Conservation (phyloP, 2,888 invertebrate species). For the Eupithecia inturbata region DNA sequence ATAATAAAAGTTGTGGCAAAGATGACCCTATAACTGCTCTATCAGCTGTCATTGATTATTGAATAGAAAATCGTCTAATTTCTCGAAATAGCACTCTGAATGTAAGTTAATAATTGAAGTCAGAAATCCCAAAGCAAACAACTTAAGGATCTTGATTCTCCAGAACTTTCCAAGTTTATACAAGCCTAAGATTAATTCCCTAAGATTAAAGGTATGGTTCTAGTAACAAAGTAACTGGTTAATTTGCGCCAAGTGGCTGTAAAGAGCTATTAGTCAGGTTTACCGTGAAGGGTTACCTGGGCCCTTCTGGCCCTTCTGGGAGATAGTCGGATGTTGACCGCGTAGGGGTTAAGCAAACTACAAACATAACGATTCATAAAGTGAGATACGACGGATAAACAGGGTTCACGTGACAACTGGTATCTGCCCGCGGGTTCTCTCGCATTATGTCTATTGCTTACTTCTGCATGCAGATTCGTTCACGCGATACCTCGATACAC, state of each 20-base stretch:
- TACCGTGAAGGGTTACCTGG: constrained; percentile 30
- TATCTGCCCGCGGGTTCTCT: background rate
- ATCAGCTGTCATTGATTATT: background rate
- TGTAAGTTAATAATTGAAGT: background rate
- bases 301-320: constrained; percentile 21
- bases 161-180: background rate
- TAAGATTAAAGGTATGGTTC: constrained; percentile 19
- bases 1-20: background rate
- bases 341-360: constrained; percentile 18
- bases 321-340: constrained; percentile 22
- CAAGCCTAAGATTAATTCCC: constrained; percentile 19
- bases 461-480: too few species aligned
- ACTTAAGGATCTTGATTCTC: background rate
- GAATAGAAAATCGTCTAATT: background rate
- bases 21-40: background rate
- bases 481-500: background rate
- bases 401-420: background rate
- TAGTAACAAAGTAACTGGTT: constrained; percentile 29
- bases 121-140: background rate
- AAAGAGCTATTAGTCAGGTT: constrained; percentile 29
- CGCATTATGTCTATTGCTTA: background rate
- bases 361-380: constrained; percentile 10
- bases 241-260: constrained; percentile 31
- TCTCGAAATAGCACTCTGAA: background rate
- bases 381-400: constrained; percentile 1